Conservation (phyloP, 1,140 invertebrate genomes). For the Kradibia gibbosae region DNA sequence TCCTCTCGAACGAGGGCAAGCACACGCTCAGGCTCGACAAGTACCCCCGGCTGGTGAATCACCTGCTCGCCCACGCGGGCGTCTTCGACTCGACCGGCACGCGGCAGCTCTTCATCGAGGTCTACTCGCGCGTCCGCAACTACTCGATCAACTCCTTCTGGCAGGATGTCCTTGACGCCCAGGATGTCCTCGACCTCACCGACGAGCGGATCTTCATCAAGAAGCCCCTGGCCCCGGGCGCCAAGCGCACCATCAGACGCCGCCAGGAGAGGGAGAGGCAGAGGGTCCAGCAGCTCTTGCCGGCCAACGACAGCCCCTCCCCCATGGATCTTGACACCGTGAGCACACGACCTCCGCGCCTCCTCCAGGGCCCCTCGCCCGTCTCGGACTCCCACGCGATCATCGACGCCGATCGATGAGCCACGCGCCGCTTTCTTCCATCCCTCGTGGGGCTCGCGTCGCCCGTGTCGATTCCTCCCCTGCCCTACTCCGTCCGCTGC, state of each 20-base stretch:
- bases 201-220: constrained; percentile 78
- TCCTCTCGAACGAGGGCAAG: constrained; percentile 94
- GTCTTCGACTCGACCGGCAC: constrained; percentile 84
- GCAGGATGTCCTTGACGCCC: constrained; percentile 78
- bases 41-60: constrained; percentile 88
- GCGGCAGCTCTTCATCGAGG: constrained; percentile 81
- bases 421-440: neutral
- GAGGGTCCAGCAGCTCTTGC: constrained; percentile 54
- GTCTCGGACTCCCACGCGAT: neutral
- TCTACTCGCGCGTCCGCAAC: constrained; percentile 80
- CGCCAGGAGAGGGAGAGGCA: constrained; percentile 57
- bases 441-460: neutral
- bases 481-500: neutral
- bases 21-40: constrained; percentile 88
- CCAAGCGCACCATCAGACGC: constrained; percentile 64
- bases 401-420: neutral
- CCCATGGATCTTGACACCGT: constrained; percentile 42
- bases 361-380: neutral
- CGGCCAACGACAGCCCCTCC: neutral
- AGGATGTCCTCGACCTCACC: constrained; percentile 79
- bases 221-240: constrained; percentile 56
- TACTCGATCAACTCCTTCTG: constrained; percentile 85
- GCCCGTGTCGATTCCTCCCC: neutral
- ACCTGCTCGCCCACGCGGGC: constrained; percentile 93
- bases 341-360: neutral